Evolutionary conservation across 2,797 vertebrate genomes (phyloP), one percentile per base, ranked within the genome.

Genomic region (Mus spretus): DNA sequence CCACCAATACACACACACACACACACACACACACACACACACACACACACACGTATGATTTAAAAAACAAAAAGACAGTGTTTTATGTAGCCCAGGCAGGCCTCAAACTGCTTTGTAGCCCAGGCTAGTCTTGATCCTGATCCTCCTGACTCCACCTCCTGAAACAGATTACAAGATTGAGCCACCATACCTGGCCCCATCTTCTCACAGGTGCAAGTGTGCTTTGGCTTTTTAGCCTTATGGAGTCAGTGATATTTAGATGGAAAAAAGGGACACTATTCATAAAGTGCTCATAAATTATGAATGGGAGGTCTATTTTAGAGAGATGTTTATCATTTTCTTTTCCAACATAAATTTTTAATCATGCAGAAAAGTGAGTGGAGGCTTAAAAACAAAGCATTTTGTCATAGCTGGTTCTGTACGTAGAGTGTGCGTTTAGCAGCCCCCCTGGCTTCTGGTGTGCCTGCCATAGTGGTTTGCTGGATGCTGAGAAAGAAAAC

Each of bases 341-440:
- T 79, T 93, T 80, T 89, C 67, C 80, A 57, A 83, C 77, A 37
- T 91, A 40, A 95, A 91, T 70, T 94, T 96, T 95, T 93, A 91
- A 96, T 95, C 15, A 34, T 26, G 15, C 59, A 91, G 31, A 31
- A 80, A 89, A 93, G 80, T 88, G 63, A 40, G 31, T 10, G 44
- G 20, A 75, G 72, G 4, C 40, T 90, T 40, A 15, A 86, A 77
- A 75, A 50, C 65, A 81, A 53, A 79, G 61, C 75, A 0, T n/a
- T 34, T 80, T 37, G 28, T 84, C 89, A 7, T 7, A 34, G 8
- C 57, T 55, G 31, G 55, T 31, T 50, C 31, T 84, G 1, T 31
- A 31, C 28, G 31, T 4, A 8, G 8, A 0, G 1, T 10, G 20
- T 84, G 53, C 2, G 0, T 40, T 82, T 84, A 31, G 6, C n/a